A percentile compares a stretch with the other conserved stretches of the same genome.
phyloP scores from a whole-genome alignment of 2,888 invertebrate genomes.

The Sisyra nigra region DNA sequence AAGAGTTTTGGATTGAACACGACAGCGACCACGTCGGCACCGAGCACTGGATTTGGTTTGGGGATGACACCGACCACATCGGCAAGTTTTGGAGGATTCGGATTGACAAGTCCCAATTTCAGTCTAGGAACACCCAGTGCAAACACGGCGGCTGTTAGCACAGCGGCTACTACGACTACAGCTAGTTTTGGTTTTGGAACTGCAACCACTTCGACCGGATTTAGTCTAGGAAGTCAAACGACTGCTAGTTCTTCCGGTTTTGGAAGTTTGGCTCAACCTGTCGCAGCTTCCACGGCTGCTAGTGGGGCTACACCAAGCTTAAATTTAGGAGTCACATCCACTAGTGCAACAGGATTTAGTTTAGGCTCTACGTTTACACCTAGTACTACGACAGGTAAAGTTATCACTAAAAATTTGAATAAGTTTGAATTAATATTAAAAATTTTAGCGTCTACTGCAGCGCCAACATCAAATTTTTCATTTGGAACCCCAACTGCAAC shows the following conservation, averaged over 20 bases:
- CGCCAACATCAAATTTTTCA: not conserved
- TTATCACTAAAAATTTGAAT: not conserved
- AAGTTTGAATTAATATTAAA: not conserved
- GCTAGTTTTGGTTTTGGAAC: slow-evolving; percentile 9
- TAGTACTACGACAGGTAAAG: not conserved
- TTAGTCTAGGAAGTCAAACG: too few species aligned
- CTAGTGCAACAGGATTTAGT: not conserved
- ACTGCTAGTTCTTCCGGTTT: too few species aligned
- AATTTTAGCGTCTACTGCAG: not conserved
- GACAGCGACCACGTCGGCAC: slow-evolving; percentile 13
- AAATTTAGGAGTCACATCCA: slow-evolving; percentile 8
- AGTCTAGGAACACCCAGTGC: slow-evolving; percentile 7
- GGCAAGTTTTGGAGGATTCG: slow-evolving; percentile 15
- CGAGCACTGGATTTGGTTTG: slow-evolving; percentile 14
- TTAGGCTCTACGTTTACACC: not conserved
- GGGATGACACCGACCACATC: slow-evolving; percentile 25
- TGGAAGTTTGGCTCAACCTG: not conserved
- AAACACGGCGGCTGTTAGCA: not conserved
- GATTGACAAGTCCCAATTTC: slow-evolving; percentile 7
- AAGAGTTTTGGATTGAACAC: slow-evolving; percentile 16
- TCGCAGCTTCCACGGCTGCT: not conserved
- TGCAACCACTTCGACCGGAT: slow-evolving; percentile 8
- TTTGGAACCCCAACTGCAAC: not conserved
- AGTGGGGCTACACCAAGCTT: slow-evolving; percentile 6
- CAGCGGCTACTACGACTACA: slow-evolving; percentile 6